Conservation (phyloP, 1,140 invertebrate species). For the Drosophila littoralis region DNA sequence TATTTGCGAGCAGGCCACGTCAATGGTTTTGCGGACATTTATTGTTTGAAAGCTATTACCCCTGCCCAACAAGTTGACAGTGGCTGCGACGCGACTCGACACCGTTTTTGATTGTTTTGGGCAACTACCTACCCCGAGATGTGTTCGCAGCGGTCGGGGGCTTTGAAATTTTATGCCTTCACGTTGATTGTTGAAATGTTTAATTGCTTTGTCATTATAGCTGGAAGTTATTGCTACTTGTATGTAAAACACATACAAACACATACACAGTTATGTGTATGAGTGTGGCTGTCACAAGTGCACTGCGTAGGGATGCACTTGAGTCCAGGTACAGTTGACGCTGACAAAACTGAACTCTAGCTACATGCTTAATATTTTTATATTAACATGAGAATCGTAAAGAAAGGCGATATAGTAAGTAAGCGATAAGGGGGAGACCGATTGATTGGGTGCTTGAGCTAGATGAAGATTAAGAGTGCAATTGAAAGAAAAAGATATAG, state of each 20-base stretch:
- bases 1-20: conserved; percentile 70
- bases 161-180: conserved; percentile 50
- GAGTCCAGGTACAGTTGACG: conserved; percentile 35
- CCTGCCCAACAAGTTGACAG: conserved; percentile 62
- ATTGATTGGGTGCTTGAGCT: too few relatives aligned
- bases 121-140: conserved; percentile 37
- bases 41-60: conserved; percentile 85
- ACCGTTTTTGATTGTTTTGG: conserved; percentile 82
- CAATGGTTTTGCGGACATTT: conserved; percentile 85
- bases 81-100: conserved; percentile 65
- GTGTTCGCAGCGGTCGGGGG: not conserved
- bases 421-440: too few relatives aligned
- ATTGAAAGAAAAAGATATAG: too few relatives aligned
- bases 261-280: conserved; percentile 5
- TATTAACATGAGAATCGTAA: not conserved
- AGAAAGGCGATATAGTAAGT: not conserved
- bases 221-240: conserved; percentile 77
- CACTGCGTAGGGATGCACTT: conserved; percentile 25
- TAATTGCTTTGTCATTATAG: conserved; percentile 82
- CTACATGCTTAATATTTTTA: not conserved
- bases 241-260: conserved; percentile 22
- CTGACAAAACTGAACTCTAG: not conserved
- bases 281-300: conserved; percentile 3
- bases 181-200: conserved; percentile 73
- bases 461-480: too few relatives aligned